These are phyloP conservation scores for Vanessa tameamea DNA, from an alignment of 1,140 invertebrate genomes.

Conservation along the genomic window DNA sequence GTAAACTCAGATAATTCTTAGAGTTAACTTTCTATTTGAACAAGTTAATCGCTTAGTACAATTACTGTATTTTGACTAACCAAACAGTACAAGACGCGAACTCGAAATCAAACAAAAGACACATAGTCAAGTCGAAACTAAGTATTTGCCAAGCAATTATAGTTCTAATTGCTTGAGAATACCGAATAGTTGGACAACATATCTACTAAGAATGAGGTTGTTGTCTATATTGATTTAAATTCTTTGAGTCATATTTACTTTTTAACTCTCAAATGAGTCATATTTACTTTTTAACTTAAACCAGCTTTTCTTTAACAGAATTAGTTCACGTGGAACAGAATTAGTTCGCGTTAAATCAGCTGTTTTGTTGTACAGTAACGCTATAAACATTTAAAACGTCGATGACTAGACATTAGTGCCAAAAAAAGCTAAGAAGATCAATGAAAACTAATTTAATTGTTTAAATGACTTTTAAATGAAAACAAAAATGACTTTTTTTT, in stretches of 20 bases:
- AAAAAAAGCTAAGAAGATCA: too few species aligned
- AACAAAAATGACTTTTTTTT: too few species aligned
- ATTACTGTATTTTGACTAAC: constrained; percentile 23
- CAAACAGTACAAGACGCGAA: constrained; percentile 10
- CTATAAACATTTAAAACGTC: too few species aligned
- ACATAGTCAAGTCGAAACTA: constrained; percentile 11
- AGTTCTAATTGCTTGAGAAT: constrained; percentile 1
- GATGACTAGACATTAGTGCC: too few species aligned
- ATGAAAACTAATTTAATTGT: too few species aligned
- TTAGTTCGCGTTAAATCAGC: background rate
- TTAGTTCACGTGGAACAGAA: too few species aligned
- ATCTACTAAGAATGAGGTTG: background rate
- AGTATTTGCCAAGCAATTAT: constrained; percentile 12
- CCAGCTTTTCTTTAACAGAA: background rate
- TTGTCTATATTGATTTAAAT: background rate
- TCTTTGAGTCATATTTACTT: background rate
- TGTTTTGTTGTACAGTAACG: too few species aligned
- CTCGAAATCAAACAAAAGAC: constrained; percentile 23
- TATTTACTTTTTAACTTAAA: background rate
- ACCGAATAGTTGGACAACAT: background rate
- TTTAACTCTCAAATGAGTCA: background rate
- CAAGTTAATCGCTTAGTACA: constrained; percentile 18
- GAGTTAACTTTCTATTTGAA: constrained; percentile 10
- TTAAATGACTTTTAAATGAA: too few species aligned
- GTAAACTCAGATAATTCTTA: background rate